phyloP scores from a whole-genome alignment of 2,797 vertebrate species.

The Sibirionetta formosa region DNA sequence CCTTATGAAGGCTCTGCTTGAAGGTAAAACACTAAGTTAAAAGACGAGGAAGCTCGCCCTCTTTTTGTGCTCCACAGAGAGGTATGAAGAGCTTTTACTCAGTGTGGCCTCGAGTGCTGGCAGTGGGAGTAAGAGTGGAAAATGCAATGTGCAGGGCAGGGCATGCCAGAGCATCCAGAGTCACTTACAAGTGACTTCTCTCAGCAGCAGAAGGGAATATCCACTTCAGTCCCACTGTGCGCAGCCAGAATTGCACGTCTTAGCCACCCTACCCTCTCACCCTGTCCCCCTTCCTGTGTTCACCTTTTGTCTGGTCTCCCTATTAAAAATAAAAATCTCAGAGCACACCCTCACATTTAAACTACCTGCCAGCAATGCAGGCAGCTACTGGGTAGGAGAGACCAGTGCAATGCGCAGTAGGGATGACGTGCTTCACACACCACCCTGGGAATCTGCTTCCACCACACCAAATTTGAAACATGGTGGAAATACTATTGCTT shows the following conservation, averaged over 20 bases:
- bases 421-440: background rate
- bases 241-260: fast-evolving
- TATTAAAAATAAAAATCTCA: background rate
- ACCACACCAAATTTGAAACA: background rate
- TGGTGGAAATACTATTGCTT: background rate
- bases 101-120: fast-evolving
- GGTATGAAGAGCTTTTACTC: background rate
- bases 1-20: background rate
- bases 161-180: background rate
- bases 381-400: fast-evolving
- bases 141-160: background rate
- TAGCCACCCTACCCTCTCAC: background rate
- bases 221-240: background rate
- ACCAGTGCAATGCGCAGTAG: fast-evolving
- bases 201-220: background rate
- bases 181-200: background rate
- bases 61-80: fast-evolving
- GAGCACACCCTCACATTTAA: background rate
- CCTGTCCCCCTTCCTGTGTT: background rate
- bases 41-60: background rate
- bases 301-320: background rate
- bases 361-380: fast-evolving
- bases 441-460: background rate
- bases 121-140: fast-evolving
- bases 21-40: background rate